Conservation (phyloP, 2,888 invertebrate species). For the Alsophila aescularia region DNA sequence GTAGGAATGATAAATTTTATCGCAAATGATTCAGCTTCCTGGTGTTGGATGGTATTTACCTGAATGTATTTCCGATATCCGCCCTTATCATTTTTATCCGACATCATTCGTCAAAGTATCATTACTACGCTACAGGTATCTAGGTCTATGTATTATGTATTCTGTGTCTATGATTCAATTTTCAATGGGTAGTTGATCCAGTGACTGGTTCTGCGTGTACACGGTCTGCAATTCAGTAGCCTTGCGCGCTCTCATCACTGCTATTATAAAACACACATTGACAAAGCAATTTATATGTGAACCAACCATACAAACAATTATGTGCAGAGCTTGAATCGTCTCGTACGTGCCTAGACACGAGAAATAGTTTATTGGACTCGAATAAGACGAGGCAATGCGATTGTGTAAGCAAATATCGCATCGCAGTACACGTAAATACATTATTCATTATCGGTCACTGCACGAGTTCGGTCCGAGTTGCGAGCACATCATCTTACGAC, state of each 20-base stretch:
- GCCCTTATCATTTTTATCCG: slow-evolving; percentile 8
- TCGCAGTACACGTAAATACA: slow-evolving; percentile 57
- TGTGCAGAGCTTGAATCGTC: slow-evolving; percentile 61
- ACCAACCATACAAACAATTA: slow-evolving; percentile 58
- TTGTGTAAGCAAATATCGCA: slow-evolving; percentile 79
- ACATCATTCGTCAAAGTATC: not conserved
- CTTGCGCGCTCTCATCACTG: slow-evolving; percentile 56
- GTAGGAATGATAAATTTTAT: too few species aligned
- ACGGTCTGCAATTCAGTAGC: slow-evolving; percentile 54
- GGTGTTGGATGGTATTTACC: too few species aligned
- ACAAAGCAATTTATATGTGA: slow-evolving; percentile 56
- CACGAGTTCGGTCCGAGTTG: slow-evolving; percentile 58
- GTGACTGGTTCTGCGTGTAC: slow-evolving; percentile 47
- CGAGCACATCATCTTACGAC: slow-evolving; percentile 41
- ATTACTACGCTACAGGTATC: too few species aligned
- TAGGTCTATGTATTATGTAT: not conserved
- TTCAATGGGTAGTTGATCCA: slow-evolving; percentile 37
- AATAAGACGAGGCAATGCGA: slow-evolving; percentile 54
- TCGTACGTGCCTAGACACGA: slow-evolving; percentile 71
- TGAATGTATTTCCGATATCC: slow-evolving; percentile 20
- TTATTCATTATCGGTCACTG: slow-evolving; percentile 71
- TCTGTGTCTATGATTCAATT: slow-evolving; percentile 22
- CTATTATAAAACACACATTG: slow-evolving; percentile 58
- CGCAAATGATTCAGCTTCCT: too few species aligned
- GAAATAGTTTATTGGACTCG: slow-evolving; percentile 72